These are phyloP conservation scores for Scopus umbretta DNA, from an alignment of 2,113 vertebrate species.

Conservation along the genomic window DNA sequence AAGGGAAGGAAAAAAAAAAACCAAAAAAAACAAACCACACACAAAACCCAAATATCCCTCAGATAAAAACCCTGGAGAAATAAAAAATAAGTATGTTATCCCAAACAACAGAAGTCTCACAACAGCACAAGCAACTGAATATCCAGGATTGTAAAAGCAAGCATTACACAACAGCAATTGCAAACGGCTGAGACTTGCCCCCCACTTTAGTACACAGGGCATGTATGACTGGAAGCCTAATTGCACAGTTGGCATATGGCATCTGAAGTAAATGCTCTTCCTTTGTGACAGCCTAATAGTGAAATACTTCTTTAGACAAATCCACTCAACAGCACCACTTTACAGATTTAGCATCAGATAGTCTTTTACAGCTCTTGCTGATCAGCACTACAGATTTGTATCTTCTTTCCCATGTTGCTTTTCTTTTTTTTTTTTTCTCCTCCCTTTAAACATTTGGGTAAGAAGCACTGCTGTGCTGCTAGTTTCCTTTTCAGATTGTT, in stretches of 20 bases:
- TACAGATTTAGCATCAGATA: slow-evolving; percentile 13
- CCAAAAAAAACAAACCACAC: no score
- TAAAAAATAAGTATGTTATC: neutral
- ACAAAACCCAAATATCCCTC: neutral
- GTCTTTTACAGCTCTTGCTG: slow-evolving; percentile 12
- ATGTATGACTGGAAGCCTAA: neutral
- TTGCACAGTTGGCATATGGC: slow-evolving; percentile 4
- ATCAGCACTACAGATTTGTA: neutral
- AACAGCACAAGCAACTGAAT: neutral
- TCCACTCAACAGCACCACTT: neutral
- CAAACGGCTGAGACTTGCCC: neutral
- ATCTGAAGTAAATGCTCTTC: slow-evolving; percentile 3
- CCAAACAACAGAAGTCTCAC: neutral
- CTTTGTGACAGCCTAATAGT: slow-evolving; percentile 13
- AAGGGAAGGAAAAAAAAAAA: neutral
- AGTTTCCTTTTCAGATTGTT: slow-evolving; percentile 16
- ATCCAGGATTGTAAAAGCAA: neutral
- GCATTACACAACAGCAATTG: neutral
- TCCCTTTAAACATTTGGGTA: neutral
- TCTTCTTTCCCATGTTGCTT: neutral
- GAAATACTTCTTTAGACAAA: slow-evolving; percentile 17
- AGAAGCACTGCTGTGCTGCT: neutral
- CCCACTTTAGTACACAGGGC: neutral
- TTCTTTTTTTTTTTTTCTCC: neutral
- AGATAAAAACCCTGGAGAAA: neutral